Conservation (phyloP, 2,113 vertebrate species). For the Excalfactoria chinensis region DNA sequence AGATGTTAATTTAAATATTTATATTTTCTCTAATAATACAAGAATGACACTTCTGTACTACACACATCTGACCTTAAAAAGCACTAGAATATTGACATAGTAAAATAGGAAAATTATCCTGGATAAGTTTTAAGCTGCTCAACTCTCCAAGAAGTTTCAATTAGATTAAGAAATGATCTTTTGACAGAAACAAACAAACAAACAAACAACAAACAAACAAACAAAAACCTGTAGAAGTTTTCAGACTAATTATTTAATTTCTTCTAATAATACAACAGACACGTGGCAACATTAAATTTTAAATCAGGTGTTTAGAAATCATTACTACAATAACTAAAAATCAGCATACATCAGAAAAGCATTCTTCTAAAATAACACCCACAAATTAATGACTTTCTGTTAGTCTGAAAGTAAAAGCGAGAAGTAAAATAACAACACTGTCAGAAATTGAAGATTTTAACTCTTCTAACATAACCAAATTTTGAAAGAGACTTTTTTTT, state of each 20-base stretch:
- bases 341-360: neutral
- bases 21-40: neutral
- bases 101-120: neutral
- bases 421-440: neutral
- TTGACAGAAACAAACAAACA: neutral
- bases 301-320: neutral
- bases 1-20: neutral
- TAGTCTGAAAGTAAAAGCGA: neutral
- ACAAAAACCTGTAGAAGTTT: neutral
- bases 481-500: neutral
- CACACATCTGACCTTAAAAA: neutral
- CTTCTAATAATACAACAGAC: neutral
- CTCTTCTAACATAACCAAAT: neutral
- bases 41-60: neutral
- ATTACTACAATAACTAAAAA: neutral
- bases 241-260: neutral
- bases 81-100: neutral
- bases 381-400: neutral
- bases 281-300: neutral
- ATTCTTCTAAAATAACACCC: neutral
- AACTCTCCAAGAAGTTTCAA: neutral
- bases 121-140: neutral
- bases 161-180: neutral
- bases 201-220: too few species aligned
- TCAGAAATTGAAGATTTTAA: neutral